Evolutionary conservation across 2,113 vertebrate species (phyloP).

Genomic region (Pogonocichla stellata): DNA sequence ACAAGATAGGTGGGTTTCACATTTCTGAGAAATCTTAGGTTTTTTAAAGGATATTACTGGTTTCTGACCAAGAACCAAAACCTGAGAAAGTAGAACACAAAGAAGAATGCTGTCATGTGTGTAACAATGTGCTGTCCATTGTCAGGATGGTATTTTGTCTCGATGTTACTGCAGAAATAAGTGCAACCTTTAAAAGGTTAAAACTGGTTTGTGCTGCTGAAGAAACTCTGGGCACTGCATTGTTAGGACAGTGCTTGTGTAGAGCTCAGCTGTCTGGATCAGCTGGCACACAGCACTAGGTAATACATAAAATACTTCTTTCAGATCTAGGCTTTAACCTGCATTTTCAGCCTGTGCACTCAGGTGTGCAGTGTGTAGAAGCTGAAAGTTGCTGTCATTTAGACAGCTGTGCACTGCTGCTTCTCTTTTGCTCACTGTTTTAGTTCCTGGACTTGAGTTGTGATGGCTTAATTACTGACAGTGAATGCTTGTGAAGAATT

Average conservation of each 20-base stretch:
- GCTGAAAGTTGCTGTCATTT: neutral
- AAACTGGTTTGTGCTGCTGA: neutral
- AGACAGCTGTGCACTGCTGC: neutral
- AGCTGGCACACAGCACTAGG: fast-evolving
- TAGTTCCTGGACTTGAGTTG: neutral
- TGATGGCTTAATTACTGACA: neutral
- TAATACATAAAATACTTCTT: neutral
- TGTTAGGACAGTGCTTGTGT: neutral
- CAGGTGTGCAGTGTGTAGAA: neutral
- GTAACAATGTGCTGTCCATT: fast-evolving
- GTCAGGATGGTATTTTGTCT: neutral
- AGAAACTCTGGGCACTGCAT: neutral
- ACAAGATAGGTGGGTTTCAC: neutral
- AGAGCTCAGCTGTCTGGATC: neutral
- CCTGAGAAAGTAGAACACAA: neutral
- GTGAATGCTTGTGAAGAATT: neutral
- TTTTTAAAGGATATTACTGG: neutral
- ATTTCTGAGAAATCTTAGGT: neutral
- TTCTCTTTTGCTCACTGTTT: neutral
- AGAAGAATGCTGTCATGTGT: neutral
- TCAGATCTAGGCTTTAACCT: neutral
- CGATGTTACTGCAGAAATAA: neutral
- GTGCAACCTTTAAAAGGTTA: neutral
- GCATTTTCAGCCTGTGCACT: neutral
- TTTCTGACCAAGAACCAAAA: neutral